A percentile compares a stretch with the other conserved stretches of the same genome.
Evolutionary conservation across 2,113 vertebrate species (phyloP).

Genomic region (Syngnathus floridae): DNA sequence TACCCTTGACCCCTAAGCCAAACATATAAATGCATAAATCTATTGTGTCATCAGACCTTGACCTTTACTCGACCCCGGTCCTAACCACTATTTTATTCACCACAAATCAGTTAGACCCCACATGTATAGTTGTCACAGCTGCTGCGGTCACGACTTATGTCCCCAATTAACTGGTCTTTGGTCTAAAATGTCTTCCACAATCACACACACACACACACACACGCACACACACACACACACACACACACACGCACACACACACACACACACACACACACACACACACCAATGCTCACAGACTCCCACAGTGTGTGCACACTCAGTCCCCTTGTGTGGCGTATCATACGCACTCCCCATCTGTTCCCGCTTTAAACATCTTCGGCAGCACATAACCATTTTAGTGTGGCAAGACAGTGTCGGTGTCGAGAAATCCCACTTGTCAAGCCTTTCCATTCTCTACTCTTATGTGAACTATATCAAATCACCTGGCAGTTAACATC

Average conservation of each 20-base stretch:
- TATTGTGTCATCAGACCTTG: neutral
- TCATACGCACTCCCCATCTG: slow-evolving; percentile 55
- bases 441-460: slow-evolving; percentile 26
- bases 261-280: slow-evolving; percentile 9
- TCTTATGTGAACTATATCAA: slow-evolving; percentile 15
- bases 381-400: slow-evolving; percentile 43
- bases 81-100: neutral
- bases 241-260: slow-evolving; percentile 2
- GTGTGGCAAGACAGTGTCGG: slow-evolving; percentile 44
- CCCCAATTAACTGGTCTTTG: neutral
- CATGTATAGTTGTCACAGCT: neutral
- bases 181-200: slow-evolving; percentile 5
- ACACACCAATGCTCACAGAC: neutral
- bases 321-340: slow-evolving; percentile 35
- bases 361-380: slow-evolving; percentile 52
- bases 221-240: slow-evolving; percentile 3
- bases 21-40: neutral
- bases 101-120: neutral
- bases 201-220: slow-evolving; percentile 4
- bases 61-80: neutral
- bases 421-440: slow-evolving; percentile 41
- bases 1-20: neutral
- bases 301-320: slow-evolving; percentile 22
- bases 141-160: neutral
- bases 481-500: neutral